Conservation (phyloP, 64 coral and sea anemone species). For the Pocillopora verrucosa region DNA sequence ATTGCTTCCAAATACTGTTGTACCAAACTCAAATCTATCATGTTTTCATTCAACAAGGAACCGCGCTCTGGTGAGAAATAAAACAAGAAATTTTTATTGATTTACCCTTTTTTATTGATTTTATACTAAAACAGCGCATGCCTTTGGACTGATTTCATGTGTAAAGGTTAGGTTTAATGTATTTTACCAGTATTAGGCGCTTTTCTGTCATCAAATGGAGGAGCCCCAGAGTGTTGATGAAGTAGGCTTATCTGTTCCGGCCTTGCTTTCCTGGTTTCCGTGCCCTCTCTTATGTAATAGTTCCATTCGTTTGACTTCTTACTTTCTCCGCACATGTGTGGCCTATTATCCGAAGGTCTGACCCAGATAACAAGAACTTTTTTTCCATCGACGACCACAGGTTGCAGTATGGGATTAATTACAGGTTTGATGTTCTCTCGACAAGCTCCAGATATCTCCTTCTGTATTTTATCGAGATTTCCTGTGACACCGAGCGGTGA, state of each 20-base stretch:
- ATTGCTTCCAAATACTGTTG: too few relatives aligned
- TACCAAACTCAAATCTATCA: too few relatives aligned
- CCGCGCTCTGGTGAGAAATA: too few relatives aligned
- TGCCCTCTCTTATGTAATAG: slow-evolving; percentile 42
- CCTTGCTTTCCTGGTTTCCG: slow-evolving; percentile 36
- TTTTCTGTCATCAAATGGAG: slow-evolving; percentile 53
- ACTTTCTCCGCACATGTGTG: slow-evolving; percentile 45
- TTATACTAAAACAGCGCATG: background rate
- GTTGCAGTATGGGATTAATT: slow-evolving; percentile 11
- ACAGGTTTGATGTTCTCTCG: slow-evolving; percentile 34
- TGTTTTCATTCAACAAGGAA: too few relatives aligned
- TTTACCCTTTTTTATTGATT: too few relatives aligned
- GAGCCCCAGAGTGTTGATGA: background rate
- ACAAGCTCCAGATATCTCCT: slow-evolving; percentile 38
- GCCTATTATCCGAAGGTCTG: slow-evolving; percentile 43
- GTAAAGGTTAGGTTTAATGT: too few relatives aligned
- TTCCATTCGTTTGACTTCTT: background rate
- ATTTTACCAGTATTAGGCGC: slow-evolving; percentile 35
- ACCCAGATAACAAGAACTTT: slow-evolving; percentile 62
- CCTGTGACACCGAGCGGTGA: slow-evolving; percentile 32
- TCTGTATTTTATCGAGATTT: slow-evolving; percentile 29
- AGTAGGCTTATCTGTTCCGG: background rate
- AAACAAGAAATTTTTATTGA: too few relatives aligned
- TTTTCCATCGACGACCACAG: slow-evolving; percentile 26
- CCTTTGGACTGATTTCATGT: background rate